A percentile compares a stretch with the other conserved stretches of the same genome.
These are phyloP conservation scores for Penaeus chinensis DNA, from an alignment of 1,140 invertebrate genomes.

Conservation along the genomic window DNA sequence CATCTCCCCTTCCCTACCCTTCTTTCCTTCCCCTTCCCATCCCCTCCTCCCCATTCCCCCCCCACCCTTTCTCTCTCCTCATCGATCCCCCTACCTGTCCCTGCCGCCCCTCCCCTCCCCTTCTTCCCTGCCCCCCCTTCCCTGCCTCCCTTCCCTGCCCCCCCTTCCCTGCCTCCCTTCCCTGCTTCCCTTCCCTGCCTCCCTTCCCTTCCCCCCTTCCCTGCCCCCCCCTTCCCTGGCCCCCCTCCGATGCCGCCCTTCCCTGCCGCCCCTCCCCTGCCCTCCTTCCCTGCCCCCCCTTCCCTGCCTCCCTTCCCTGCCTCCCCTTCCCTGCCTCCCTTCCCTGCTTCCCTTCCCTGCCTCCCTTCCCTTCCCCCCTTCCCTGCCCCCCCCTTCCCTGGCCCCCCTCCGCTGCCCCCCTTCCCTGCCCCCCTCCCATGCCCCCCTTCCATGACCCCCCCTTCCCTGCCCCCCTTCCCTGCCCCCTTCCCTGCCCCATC, in stretches of 20 bases:
- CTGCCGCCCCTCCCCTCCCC: no score
- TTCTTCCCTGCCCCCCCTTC: no score
- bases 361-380: not conserved
- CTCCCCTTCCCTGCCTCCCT: not conserved
- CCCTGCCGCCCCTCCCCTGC: not conserved
- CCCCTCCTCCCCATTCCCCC: no score
- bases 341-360: not conserved
- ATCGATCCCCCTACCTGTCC: not conserved
- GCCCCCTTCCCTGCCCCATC: slow-evolving; percentile 1
- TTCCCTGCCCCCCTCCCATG: not conserved
- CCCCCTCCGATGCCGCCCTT: not conserved
- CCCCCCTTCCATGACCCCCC: not conserved
- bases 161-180: not conserved
- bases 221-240: not conserved
- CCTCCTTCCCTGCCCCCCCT: not conserved
- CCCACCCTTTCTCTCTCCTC: not conserved
- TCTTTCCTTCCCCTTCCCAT: not conserved
- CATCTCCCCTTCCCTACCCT: not conserved
- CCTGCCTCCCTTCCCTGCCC: no score
- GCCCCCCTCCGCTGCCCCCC: not conserved
- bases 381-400: not conserved
- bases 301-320: not conserved
- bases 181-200: not conserved
- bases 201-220: not conserved
- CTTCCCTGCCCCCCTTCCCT: not conserved